These are phyloP conservation scores for Xestia rhomboidea DNA, from an alignment of 2,888 invertebrate species.

Conservation along the genomic window DNA sequence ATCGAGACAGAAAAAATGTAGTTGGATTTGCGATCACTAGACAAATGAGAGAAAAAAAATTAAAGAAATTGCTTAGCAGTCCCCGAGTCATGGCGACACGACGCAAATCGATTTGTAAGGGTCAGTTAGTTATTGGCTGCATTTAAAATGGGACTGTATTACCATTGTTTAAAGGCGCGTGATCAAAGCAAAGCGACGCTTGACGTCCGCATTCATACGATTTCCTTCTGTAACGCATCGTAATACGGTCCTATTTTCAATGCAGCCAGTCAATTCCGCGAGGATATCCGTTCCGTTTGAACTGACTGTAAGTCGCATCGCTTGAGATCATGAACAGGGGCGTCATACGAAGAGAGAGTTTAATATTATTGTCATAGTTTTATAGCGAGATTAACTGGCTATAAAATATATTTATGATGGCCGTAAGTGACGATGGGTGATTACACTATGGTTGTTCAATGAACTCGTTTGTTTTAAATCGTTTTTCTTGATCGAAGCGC, in stretches of 20 bases:
- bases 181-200: no score
- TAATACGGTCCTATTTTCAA: not conserved
- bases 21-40: no score
- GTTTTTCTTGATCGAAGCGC: not conserved
- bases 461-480: conserved; percentile 7
- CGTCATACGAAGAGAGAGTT: conserved; percentile 23
- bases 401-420: conserved; percentile 63
- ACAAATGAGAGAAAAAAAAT: not conserved
- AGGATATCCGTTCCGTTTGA: not conserved
- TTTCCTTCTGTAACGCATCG: no score
- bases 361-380: conserved; percentile 70
- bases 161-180: no score
- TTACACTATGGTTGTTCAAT: conserved; percentile 27
- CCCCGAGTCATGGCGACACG: not conserved
- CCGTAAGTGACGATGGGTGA: conserved; percentile 40
- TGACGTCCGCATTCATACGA: not conserved
- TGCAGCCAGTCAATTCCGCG: not conserved
- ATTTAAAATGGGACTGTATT: not conserved
- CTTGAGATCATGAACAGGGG: not conserved
- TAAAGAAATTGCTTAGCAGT: not conserved
- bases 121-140: not conserved
- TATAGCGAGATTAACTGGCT: conserved; percentile 63
- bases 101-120: not conserved
- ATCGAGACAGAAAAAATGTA: no score
- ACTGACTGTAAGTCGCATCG: not conserved